Base-by-base conservation (phyloP, 2,888 invertebrate species). In the Pyrrhosoma nymphula region DNA sequence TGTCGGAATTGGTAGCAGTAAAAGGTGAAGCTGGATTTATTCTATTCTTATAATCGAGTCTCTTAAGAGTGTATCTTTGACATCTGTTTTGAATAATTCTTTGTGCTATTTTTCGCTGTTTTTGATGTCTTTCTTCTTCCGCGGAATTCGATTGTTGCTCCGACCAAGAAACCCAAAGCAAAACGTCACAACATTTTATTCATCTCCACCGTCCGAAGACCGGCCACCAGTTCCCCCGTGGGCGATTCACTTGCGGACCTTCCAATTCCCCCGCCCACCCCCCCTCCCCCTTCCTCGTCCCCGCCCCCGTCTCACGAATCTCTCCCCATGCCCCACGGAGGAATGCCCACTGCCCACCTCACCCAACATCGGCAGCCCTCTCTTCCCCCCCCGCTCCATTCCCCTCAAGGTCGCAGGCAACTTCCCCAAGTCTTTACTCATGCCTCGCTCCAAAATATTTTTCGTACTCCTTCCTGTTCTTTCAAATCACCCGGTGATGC, bases 321-420 rank as follows among this genome's bases (percentile, higher is more conserved):
- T 16, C 30, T 18, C 69, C 60, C 30, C 30, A 30, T 82, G 82
- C 82, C 82, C 82, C 82, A 18, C 82, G 82, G 82, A 55, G 93
- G 93, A 93, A 93, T 93, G 93, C 75, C 93, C 93, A 69, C 47
- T 82, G 82, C 82, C 82, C 35, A 82, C 56, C 56, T 39, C 93
- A 26, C n/a, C 20, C 69, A 0, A 35, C 63, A 30, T 47, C 47
- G 47, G 47, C 56, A 60, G 23, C 39, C 55, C 30, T 47, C 60
- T 60, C 20, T 60, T 69, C 35, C 69, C 93, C 69, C 69, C 69
- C 93, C 69, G 47, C 47, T 35, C 93, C 63, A 93, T 69, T 10
- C 39, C 35, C 93, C 60, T 47, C 93, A 93, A 93, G 93, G 93
- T 47, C 93, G 93, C 47, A 30, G 47, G 69, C 63, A 63, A 69